Evolutionary conservation across 2,113 vertebrate species (phyloP).

Genomic region (Hemichromis elongatus): DNA sequence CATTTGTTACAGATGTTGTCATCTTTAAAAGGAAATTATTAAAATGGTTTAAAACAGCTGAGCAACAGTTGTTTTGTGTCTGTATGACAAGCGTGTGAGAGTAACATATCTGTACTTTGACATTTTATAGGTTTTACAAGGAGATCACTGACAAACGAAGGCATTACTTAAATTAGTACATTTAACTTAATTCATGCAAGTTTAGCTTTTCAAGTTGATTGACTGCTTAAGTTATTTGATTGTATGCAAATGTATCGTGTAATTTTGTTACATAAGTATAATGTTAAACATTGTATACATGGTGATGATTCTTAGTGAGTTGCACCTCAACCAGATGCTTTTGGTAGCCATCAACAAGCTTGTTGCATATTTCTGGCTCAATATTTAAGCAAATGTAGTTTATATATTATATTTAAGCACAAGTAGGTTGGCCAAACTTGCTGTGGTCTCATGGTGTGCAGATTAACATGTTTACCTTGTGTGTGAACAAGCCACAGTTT

Average conservation of each 20-base stretch:
- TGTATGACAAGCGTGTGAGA: neutral
- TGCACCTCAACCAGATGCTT: neutral
- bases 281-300: neutral
- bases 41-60: neutral
- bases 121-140: neutral
- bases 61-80: neutral
- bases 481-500: neutral
- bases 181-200: neutral
- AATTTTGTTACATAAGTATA: neutral
- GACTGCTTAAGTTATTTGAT: neutral
- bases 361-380: neutral
- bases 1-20: neutral
- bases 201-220: neutral
- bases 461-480: neutral
- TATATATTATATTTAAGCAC: too few relatives aligned
- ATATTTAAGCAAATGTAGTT: neutral
- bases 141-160: neutral
- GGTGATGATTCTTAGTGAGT: neutral
- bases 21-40: neutral
- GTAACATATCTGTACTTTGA: neutral
- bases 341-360: neutral
- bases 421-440: neutral
- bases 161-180: neutral
- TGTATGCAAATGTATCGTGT: neutral
- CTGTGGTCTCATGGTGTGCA: neutral